These are phyloP conservation scores for Drosophila sp. DNA, from an alignment of 1,140 invertebrate genomes.

Conservation along the genomic window DNA sequence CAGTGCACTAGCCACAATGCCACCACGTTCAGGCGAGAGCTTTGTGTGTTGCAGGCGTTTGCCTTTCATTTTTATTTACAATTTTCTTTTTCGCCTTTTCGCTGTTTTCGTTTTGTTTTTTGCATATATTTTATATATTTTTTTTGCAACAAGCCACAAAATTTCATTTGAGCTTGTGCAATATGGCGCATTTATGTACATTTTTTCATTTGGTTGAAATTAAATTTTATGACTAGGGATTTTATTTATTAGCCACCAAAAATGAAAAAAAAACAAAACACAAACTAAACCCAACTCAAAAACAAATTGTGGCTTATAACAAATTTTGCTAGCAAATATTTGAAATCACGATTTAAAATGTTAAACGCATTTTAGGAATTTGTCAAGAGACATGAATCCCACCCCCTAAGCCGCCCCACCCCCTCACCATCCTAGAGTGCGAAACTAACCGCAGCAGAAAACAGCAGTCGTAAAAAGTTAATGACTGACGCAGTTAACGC, in stretches of 20 bases:
- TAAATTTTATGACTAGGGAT: slow-evolving; percentile 55
- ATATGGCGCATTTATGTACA: slow-evolving; percentile 72
- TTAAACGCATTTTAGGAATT: neutral
- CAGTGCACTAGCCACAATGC: slow-evolving; percentile 50
- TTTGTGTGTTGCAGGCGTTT: slow-evolving; percentile 37
- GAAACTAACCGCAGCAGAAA: slow-evolving; percentile 1
- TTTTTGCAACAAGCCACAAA: slow-evolving; percentile 71
- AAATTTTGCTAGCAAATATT: slow-evolving; percentile 30
- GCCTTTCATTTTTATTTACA: slow-evolving; percentile 31
- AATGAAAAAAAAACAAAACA: neutral
- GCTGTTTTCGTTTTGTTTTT: slow-evolving; percentile 3
- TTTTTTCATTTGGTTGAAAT: slow-evolving; percentile 36
- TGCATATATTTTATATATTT: slow-evolving; percentile 46
- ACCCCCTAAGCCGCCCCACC: neutral
- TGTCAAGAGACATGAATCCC: neutral
- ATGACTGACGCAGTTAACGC: slow-evolving; percentile 66
- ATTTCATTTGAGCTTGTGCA: slow-evolving; percentile 77
- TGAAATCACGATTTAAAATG: slow-evolving; percentile 46
- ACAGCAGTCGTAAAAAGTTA: slow-evolving; percentile 65
- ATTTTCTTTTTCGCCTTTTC: slow-evolving; percentile 12
- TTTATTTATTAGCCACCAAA: slow-evolving; percentile 47
- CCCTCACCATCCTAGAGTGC: neutral
- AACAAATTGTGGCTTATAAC: slow-evolving; percentile 1
- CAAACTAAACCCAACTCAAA: slow-evolving; percentile 3
- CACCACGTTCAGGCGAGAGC: slow-evolving; percentile 44